A percentile compares a stretch with the other conserved stretches of the same genome.
phyloP scores from a whole-genome alignment of 2,888 invertebrate genomes.

The Hyposoter dolosus region DNA sequence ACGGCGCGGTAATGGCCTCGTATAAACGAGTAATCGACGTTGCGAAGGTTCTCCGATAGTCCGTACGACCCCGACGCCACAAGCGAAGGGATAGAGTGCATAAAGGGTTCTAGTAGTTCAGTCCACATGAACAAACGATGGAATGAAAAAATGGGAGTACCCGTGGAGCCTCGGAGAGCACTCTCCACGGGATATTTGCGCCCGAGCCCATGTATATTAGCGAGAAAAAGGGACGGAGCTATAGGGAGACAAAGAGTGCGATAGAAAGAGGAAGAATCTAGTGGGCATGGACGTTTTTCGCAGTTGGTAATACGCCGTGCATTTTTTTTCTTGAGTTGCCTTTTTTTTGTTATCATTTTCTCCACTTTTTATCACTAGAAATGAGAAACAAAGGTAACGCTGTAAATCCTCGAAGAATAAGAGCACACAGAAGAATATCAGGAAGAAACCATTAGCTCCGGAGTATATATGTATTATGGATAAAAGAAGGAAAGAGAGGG shows the following conservation, averaged over 20 bases:
- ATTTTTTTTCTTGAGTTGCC: neutral
- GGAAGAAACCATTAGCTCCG: slow-evolving; percentile 39
- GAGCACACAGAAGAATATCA: slow-evolving; percentile 40
- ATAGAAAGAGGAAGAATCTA: slow-evolving; percentile 14
- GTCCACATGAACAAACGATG: slow-evolving; percentile 54
- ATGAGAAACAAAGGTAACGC: slow-evolving; percentile 44
- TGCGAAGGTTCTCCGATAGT: slow-evolving; percentile 57
- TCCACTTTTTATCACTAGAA: slow-evolving; percentile 16
- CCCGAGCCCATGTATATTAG: slow-evolving; percentile 19
- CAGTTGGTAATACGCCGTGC: slow-evolving; percentile 27
- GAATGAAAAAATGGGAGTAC: slow-evolving; percentile 33
- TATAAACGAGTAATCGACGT: slow-evolving; percentile 73
- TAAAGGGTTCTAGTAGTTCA: slow-evolving; percentile 1
- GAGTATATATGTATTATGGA: slow-evolving; percentile 26
- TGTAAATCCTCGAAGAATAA: slow-evolving; percentile 27
- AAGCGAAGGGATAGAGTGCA: slow-evolving; percentile 17
- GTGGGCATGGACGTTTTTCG: slow-evolving; percentile 25
- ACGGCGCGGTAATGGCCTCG: slow-evolving; percentile 67
- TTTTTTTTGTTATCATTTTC: slow-evolving; percentile 22
- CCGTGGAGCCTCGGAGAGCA: slow-evolving; percentile 28
- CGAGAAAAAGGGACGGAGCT: neutral
- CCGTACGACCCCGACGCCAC: slow-evolving; percentile 49
- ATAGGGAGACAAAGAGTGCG: neutral
- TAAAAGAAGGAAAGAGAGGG: slow-evolving; percentile 28
- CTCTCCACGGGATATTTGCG: slow-evolving; percentile 40